These are phyloP conservation scores for Zootermopsis nevadensis DNA, from an alignment of 2,888 invertebrate species.

Conservation along the genomic window DNA sequence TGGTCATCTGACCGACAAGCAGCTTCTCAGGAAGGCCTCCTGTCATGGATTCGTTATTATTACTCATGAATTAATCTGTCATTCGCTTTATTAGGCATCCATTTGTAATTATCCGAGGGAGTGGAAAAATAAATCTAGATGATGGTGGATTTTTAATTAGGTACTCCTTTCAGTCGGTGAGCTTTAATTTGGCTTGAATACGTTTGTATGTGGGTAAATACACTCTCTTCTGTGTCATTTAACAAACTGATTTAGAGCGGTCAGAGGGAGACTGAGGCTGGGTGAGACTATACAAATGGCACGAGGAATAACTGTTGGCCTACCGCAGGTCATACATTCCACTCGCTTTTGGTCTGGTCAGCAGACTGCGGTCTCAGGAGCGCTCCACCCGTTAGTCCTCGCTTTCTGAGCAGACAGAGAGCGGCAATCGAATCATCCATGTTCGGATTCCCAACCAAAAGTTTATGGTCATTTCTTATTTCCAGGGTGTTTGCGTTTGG, in stretches of 20 bases:
- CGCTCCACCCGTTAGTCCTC: too few species aligned
- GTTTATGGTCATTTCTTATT: too few species aligned
- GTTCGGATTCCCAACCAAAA: too few species aligned
- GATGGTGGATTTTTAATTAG: background rate
- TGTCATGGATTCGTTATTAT: too few species aligned
- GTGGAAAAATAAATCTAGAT: background rate
- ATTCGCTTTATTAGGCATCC: background rate
- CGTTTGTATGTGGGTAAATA: background rate
- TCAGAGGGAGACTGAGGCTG: background rate
- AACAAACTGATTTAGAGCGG: background rate
- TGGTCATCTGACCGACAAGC: too few species aligned
- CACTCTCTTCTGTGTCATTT: background rate
- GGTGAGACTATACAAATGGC: background rate
- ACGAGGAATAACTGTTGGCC: background rate
- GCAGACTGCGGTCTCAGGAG: too few species aligned
- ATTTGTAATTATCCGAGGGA: background rate
- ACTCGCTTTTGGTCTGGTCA: too few species aligned
- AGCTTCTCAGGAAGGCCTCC: too few species aligned
- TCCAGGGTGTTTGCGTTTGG: too few species aligned
- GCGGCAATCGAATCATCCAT: too few species aligned
- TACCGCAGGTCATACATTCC: too few species aligned
- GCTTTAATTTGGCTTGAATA: background rate
- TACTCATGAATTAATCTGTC: background rate
- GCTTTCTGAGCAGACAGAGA: too few species aligned
- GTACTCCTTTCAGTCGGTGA: background rate